Evolutionary conservation across 2,113 vertebrate species (phyloP), one percentile per base, ranked within the genome.

Genomic region (Geococcyx californianus): DNA sequence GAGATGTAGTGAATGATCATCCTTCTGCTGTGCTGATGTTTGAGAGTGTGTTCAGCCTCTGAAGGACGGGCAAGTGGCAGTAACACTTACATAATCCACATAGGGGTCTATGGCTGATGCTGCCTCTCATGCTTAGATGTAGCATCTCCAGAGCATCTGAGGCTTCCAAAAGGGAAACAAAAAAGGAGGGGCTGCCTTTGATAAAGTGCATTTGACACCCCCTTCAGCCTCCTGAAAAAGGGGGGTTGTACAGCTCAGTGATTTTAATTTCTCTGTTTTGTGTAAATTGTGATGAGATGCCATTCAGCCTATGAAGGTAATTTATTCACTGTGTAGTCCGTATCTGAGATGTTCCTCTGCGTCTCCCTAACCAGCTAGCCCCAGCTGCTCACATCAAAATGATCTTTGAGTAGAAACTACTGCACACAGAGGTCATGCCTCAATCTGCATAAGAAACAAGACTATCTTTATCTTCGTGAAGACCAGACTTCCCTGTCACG

Each of bases 11-110:
- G 49, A 40, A 9, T 0, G 2, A 26, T 72, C 38, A 14, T 9
- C 20, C 51, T 76, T 62, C 80, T 74, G 47, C 54, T 24, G 6
- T 29, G 45, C 64, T 78, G 59, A 17, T 62, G 14, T 51, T 73
- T 31, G 36, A 68, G 47, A 29, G 31, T 13, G 3, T 0, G 4
- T 26, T 44, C 58, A n/a, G 17, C 76, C 42, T 70, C 51, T 64
- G 38, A 47, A 52, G n/a, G 38, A 40, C 29, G 29, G 54, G 56
- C 20, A 8, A 74, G 29, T 31, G 47, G 45, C 16, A 28, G n/a
- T 31, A 59, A 66, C 10, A n/a, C 20, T 51, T 21, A 4, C 0
- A 0, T 56, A 23, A 62, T 31, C 33, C 24, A 11, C 1, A 7
- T 8, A 8, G 51, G 21, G 29, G 7, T 45, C 21, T 52, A 10